Evolutionary conservation across 1,140 invertebrate species (phyloP), one percentile per base, ranked within the genome.

Genomic region (Neuroterus valhalla): DNA sequence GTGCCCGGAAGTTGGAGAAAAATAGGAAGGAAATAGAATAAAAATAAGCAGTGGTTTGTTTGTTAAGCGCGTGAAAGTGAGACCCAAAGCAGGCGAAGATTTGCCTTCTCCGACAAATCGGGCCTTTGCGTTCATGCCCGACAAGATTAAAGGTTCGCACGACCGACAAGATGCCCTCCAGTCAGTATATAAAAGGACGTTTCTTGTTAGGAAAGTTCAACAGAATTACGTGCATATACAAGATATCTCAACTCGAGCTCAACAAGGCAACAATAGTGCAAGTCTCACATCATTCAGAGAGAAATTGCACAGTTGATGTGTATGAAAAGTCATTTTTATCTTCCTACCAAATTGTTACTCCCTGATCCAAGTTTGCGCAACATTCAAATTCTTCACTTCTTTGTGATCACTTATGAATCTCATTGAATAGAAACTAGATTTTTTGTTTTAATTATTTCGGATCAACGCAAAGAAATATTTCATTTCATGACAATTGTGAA

Each of bases 1-100:
- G 72, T 38, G 44, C 45, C 50, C 74, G 70, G 75, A 80, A 75
- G 76, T 71, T 62, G 68, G 66, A 21, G 72, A 72, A 50, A 38
- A 44, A 17, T 55, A 66, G 70, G 69, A 71, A 48, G 71, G 71
- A 48, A 48, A 75, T 50, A 62, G 44, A 67, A 38, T 15, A 15
- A 62, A 26, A 14, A 26, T 31, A 62, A 14, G 17, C 71, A 73
- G 74, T 71, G 71, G 71, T 77, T 75, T 75, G 70, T 79, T 80
- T 77, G 75, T 72, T 68, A 74, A 81, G 66, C 75, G 75, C 74
- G 77, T 81, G 79, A 81, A 81, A 81, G 79, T 74, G 75, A 81
- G 78, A 78, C 79, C 70, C 70, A 71, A 71, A 38, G 48, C 66
- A 71, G 55, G 55, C 76, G 50, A 55, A 55, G 71, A 78, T 81